Base-by-base conservation (phyloP, 2,888 invertebrate species). In the Automeris io region DNA sequence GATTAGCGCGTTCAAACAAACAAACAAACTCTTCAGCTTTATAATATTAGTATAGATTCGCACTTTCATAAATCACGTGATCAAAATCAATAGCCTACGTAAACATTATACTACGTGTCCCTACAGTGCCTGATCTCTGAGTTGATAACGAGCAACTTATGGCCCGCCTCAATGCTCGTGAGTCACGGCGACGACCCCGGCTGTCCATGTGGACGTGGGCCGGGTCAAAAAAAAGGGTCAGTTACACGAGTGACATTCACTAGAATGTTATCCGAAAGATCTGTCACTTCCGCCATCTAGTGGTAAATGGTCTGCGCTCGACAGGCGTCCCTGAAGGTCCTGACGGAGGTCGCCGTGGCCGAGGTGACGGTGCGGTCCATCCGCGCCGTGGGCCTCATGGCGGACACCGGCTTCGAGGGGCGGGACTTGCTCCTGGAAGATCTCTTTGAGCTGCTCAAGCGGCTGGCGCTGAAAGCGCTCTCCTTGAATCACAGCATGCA, bases 341-440 rank as follows among this genome's bases (percentile, higher is more conserved):
- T 86, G 5, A 54, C 45, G 37, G 83, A 83, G 33, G 57, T 81
- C 22, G 65, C 73, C 0, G 45, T 82, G 2, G 60, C 59, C 35
- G 86, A 87, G 45, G 76, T 72, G 41, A 67, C 72, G 41, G 62
- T 74, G 26, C 70, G 76, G 1, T 51, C 69, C 16, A 41, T 86
- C n/a, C 70, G 77, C 16, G 66, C 54, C 2, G 51, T 71, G 24
- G 72, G 77, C 0, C 52, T 39, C 42, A 47, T 52, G 51, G 47
- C 49, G 5, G 64, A 61, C 33, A 40, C 36, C 3, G 45, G 47
- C 9, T 69, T 67, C 47, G 78, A 79, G 42, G 80, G 77, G 0
- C 67, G 75, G 2, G 64, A 67, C 39, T 56, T 75, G 31, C 59
- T 82, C 43, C 54, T 77, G 24, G 67, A 61, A 1, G 83, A 80